These are phyloP conservation scores for Yponomeuta malinellus DNA, from an alignment of 2,888 invertebrate genomes.

Conservation along the genomic window DNA sequence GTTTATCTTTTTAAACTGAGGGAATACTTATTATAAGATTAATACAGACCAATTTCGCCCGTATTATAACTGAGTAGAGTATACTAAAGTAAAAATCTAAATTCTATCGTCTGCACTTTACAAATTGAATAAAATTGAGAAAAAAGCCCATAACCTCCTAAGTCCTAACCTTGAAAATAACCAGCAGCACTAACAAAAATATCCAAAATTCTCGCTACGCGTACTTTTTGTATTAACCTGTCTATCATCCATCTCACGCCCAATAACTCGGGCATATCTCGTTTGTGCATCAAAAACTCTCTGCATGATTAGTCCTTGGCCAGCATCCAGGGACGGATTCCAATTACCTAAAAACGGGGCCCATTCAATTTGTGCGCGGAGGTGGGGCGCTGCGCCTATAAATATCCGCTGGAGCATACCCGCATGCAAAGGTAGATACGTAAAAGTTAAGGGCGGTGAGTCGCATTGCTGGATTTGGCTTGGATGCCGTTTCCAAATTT, in stretches of 20 bases:
- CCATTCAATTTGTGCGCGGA: conserved; percentile 42
- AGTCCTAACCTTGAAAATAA: too few relatives aligned
- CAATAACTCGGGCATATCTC: background rate
- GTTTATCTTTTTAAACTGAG: too few relatives aligned
- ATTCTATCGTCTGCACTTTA: too few relatives aligned
- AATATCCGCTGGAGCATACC: conserved; percentile 31
- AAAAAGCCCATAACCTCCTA: too few relatives aligned
- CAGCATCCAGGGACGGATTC: conserved; percentile 9
- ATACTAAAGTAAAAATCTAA: too few relatives aligned
- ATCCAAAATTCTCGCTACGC: background rate
- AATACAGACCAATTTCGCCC: too few relatives aligned
- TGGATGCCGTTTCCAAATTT: background rate
- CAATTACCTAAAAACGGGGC: conserved; percentile 48
- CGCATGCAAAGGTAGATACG: conserved; percentile 21
- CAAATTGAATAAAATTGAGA: too few relatives aligned
- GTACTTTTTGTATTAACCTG: background rate
- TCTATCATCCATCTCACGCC: background rate
- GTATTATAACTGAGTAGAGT: too few relatives aligned
- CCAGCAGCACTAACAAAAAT: background rate
- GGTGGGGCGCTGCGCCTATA: conserved; percentile 18
- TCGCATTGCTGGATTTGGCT: background rate
- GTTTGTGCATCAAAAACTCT: background rate
- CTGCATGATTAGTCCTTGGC: background rate
- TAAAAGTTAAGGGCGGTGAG: conserved; percentile 6
- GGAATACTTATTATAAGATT: too few relatives aligned